These are phyloP conservation scores for Ichneumon xanthorius DNA, from an alignment of 2,888 invertebrate species.

Conservation along the genomic window DNA sequence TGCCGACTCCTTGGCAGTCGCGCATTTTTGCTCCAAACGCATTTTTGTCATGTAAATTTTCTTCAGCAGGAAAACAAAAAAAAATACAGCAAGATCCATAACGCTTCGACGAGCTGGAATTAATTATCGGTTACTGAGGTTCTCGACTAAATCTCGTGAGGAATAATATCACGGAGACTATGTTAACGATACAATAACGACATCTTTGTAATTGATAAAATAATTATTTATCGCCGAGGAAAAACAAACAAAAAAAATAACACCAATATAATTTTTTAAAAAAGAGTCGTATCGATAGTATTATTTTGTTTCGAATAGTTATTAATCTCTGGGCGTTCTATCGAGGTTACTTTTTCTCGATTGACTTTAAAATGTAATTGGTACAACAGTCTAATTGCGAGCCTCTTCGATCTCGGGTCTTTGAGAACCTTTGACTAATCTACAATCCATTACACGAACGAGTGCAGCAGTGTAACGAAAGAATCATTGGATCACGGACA, in stretches of 20 bases:
- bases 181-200: background rate
- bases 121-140: background rate
- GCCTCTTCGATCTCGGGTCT: slow-evolving; percentile 43
- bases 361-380: slow-evolving; percentile 38
- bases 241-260: background rate
- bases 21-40: slow-evolving; percentile 45
- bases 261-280: background rate
- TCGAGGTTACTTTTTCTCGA: background rate
- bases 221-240: background rate
- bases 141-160: background rate
- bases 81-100: background rate
- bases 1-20: slow-evolving; percentile 60
- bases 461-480: slow-evolving; percentile 61
- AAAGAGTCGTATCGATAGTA: background rate
- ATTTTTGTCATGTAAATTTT: slow-evolving; percentile 1
- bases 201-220: background rate
- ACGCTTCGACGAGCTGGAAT: background rate
- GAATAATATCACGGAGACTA: background rate
- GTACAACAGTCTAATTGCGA: slow-evolving; percentile 50
- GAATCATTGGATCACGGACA: slow-evolving; percentile 40
- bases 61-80: background rate
- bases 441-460: slow-evolving; percentile 46
- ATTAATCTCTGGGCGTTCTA: background rate
- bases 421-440: slow-evolving; percentile 24
- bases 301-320: background rate